Evolutionary conservation across 2,888 invertebrate genomes (phyloP), one percentile per base, ranked within the genome.

Genomic region (Phyllotreta cruciferae): DNA sequence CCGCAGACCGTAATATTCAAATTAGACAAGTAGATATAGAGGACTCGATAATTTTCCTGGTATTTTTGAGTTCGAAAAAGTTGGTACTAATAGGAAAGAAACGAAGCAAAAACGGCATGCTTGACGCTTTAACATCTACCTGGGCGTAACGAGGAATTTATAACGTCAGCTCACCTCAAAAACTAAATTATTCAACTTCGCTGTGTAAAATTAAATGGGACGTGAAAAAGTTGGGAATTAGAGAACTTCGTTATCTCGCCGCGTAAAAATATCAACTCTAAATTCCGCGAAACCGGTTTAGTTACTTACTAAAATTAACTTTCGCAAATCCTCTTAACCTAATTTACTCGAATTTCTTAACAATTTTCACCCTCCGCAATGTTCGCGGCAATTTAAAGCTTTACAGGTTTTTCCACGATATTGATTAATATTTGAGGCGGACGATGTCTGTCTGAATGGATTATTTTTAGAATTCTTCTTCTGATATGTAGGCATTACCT

Each of bases 241-340:
- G 62, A 67, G 66, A 67, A 73, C 68, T 70, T 73, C 68, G 69
- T 71, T 71, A 71, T 68, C 70, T 62, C 56, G 63, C 65, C 68
- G 70, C 70, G 70, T 62, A 71, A 73, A 71, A 73, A 73, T 73
- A 73, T 71, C 69, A 63, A 61, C 66, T 66, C 70, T 70, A 70
- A 70, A 70, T 69, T 70, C 64, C 60, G 55, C 66, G 70, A 67
- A 75, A 73, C 72, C 64, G 73, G 74, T 74, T 74, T 72, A 74
- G 71, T 75, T 73, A 75, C 74, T 75, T 74, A 71, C 71, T 70
- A 69, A 71, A 74, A 74, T 73, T 73, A 73, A 69, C 71, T 73
- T 72, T 67, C 67, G 68, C 71, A 72, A 73, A 73, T 73, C 73
- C 72, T 72, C 72, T 72, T 73, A 75, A 71, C 72, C 70, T 71